These are phyloP conservation scores for Enteromius afrohamiltoni DNA, from an alignment of 2,797 vertebrate species.

Conservation along the genomic window DNA sequence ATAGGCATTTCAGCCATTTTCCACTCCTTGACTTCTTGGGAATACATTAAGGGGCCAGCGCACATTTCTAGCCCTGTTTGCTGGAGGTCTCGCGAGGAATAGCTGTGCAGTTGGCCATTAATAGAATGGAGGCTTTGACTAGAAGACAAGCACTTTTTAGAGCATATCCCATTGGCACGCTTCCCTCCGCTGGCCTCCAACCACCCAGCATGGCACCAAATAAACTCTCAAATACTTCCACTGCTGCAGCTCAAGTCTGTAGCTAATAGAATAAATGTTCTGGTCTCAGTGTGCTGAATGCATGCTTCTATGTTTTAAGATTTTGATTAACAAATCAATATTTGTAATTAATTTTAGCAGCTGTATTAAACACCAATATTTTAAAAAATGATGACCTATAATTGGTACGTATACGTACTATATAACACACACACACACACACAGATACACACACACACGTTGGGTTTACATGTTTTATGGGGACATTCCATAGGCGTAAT, in stretches of 20 bases:
- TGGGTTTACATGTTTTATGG: too few species aligned
- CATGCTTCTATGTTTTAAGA: not conserved
- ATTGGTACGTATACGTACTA: too few species aligned
- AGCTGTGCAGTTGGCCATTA: slow-evolving; percentile 35
- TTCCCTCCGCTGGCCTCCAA: slow-evolving; percentile 38
- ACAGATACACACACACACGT: too few species aligned
- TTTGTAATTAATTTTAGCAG: not conserved
- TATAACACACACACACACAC: too few species aligned
- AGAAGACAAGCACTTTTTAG: slow-evolving; percentile 49
- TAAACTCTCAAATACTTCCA: slow-evolving; percentile 29
- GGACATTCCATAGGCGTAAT: too few species aligned
- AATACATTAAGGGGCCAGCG: slow-evolving; percentile 28
- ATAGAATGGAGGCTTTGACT: slow-evolving; percentile 49
- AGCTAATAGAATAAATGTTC: slow-evolving; percentile 30
- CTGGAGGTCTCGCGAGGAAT: slow-evolving; percentile 10
- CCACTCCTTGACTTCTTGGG: not conserved
- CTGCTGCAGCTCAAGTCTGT: slow-evolving; percentile 1
- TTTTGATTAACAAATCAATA: not conserved
- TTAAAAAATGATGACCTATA: not conserved
- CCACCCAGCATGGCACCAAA: slow-evolving; percentile 32
- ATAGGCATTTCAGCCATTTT: not conserved
- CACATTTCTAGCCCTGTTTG: slow-evolving; percentile 27
- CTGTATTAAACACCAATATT: not conserved
- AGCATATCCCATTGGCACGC: slow-evolving; percentile 42
- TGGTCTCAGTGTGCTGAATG: slow-evolving; percentile 9